A percentile compares a stretch with the other conserved stretches of the same genome.
phyloP scores from a whole-genome alignment of 2,888 invertebrate genomes.

The Vanessa cardui region DNA sequence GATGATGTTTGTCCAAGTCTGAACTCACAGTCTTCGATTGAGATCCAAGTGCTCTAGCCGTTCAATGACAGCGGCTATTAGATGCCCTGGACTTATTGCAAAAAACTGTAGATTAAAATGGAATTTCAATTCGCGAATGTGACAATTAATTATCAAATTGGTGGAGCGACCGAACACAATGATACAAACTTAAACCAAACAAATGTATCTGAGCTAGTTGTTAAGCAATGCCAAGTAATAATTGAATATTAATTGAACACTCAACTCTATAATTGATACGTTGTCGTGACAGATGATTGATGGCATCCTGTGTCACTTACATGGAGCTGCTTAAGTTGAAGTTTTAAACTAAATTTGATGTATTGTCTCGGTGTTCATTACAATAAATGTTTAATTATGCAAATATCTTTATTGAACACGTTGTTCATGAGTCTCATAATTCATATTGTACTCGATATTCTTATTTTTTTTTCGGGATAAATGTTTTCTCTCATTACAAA shows the following conservation, averaged over 20 bases:
- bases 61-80: too few relatives aligned
- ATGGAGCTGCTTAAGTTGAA: constrained; percentile 3
- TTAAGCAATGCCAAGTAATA: constrained; percentile 30
- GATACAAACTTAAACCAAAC: constrained; percentile 7
- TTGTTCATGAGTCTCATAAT: constrained; percentile 2
- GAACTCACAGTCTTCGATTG: too few relatives aligned
- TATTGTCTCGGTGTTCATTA: constrained; percentile 22
- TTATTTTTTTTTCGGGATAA: too few relatives aligned
- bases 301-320: constrained; percentile 53
- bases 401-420: background rate
- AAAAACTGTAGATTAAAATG: too few relatives aligned
- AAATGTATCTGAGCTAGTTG: constrained; percentile 8
- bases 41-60: too few relatives aligned
- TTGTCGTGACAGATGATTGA: constrained; percentile 57
- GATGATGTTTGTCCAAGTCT: too few relatives aligned
- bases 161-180: background rate
- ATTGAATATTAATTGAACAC: constrained; percentile 44
- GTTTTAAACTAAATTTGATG: constrained; percentile 10
- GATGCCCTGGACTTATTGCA: too few relatives aligned
- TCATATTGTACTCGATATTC: too few relatives aligned
- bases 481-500: too few relatives aligned
- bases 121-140: background rate
- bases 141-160: background rate
- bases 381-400: constrained; percentile 10
- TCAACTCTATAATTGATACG: constrained; percentile 47